Base-by-base conservation (phyloP, 2,888 invertebrate species). In the Caenorhabditis sp. region DNA sequence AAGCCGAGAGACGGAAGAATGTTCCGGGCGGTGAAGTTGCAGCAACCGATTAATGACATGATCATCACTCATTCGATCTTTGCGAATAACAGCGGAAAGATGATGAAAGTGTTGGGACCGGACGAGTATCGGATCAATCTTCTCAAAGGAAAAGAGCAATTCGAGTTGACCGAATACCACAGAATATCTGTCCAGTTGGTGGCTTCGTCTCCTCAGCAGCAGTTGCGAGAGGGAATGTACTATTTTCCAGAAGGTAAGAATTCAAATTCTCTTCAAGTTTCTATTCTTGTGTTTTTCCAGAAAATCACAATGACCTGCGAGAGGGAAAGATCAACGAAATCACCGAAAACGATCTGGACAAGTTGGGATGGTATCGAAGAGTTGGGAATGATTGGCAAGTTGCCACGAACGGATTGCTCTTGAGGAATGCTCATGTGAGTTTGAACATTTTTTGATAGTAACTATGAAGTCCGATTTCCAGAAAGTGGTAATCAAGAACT, bases 401-500 rank as follows among this genome's bases (percentile, higher is more conserved):
- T 6, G 67, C 74, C 13, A 68, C 77, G 1, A 82, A 53, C 51
- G 82, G 82, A 26, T 50, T 82, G 20, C 37, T 68, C 8, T 56
- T 82, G 2, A 55, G 82, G 26, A 78, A 82, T 55, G 71, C 82
- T 40, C 76, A 78, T 69, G 82, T 82, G n/a, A 22, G 76, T 74
- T 65, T 20, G 18, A 20, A 26, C 15, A 20, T 37, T 28, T 44
- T 28, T 18, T 11, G n/a, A n/a, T n/a, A n/a, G n/a, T n/a, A n/a
- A n/a, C n/a, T n/a, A n/a, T n/a, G n/a, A n/a, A n/a, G n/a, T n/a
- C n/a, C n/a, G n/a, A 47, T 18, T 18, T 20, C 11, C 78, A 82
- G 82, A 82, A 72, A 69, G 62, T 82, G 0, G 72, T 82, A 8
- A 82, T 82, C n/a, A 82, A 82, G 13, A 82, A 70, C 24, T 82